Conservation (phyloP, 2,888 invertebrate species). For the Cheilosia urbana region DNA sequence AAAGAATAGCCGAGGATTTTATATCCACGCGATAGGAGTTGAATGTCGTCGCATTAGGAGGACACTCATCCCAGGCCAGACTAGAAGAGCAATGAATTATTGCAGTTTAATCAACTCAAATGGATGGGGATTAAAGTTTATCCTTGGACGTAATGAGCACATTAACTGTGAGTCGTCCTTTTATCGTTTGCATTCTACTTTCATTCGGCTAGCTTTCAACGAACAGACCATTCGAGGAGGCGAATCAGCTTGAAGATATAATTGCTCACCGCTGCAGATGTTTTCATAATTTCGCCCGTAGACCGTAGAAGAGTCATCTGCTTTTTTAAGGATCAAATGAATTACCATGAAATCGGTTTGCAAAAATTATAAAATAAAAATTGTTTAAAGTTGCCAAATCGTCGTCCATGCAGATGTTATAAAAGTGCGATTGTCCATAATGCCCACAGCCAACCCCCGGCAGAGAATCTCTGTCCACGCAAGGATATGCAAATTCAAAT, state of each 20-base stretch:
- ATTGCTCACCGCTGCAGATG: constrained; percentile 52
- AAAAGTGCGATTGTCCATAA: neutral
- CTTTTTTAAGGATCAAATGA: constrained; percentile 35
- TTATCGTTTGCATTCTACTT: constrained; percentile 17
- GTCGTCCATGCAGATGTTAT: constrained; percentile 39
- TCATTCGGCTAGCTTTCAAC: constrained; percentile 1
- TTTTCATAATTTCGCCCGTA: constrained; percentile 38
- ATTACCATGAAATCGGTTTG: constrained; percentile 38
- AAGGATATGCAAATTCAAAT: constrained; percentile 16
- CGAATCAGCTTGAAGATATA: constrained; percentile 20
- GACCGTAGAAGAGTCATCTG: constrained; percentile 32
- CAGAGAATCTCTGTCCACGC: constrained; percentile 2
- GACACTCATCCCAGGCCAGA: constrained; percentile 25
- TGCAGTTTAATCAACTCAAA: constrained; percentile 56
- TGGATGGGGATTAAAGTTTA: constrained; percentile 49
- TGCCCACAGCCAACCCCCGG: neutral
- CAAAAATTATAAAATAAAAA: constrained; percentile 15
- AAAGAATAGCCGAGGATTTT: constrained; percentile 16
- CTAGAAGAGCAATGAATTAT: constrained; percentile 44
- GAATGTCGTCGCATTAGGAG: constrained; percentile 18
- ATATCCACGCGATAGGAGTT: constrained; percentile 11
- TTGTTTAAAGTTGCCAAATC: constrained; percentile 15
- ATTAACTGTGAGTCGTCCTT: constrained; percentile 26
- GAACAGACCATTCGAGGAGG: neutral
- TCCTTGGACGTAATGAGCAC: constrained; percentile 45